Conservation (phyloP, 2,113 vertebrate genomes). For the Pelvicachromis taeniatus region DNA sequence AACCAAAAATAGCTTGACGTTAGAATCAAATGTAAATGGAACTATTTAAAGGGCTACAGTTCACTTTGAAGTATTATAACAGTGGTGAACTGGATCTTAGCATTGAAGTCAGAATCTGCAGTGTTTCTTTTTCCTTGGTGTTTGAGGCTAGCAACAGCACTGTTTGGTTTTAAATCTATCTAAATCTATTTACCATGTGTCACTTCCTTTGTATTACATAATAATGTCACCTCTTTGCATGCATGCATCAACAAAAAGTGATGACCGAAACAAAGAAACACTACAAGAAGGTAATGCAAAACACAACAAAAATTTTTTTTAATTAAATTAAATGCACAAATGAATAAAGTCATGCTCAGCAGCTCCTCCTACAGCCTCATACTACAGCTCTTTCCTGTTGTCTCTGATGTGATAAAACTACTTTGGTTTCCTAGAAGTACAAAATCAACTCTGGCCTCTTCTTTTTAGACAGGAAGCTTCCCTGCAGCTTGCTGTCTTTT, state of each 20-base stretch:
- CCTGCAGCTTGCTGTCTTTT: not conserved
- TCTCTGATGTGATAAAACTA: not conserved
- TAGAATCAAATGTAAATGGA: not conserved
- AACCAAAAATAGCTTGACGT: not conserved
- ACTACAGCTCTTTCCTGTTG: not conserved
- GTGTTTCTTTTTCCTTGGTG: not conserved
- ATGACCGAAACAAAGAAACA: not conserved
- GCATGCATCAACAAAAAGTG: not conserved
- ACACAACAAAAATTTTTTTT: not conserved
- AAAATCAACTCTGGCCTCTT: not conserved
- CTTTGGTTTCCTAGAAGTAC: slow-evolving; percentile 20
- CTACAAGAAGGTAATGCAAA: not conserved
- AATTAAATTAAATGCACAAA: not conserved
- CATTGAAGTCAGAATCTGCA: not conserved
- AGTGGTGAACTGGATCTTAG: not conserved
- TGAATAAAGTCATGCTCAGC: not conserved
- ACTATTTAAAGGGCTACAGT: not conserved
- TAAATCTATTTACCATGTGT: not conserved
- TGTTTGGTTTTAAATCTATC: not conserved
- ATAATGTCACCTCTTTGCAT: not conserved
- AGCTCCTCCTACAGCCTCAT: not conserved
- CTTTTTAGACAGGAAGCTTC: slow-evolving; percentile 14
- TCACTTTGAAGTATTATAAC: not conserved
- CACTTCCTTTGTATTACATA: not conserved
- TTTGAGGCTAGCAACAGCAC: not conserved